A percentile compares a stretch with the other conserved stretches of the same genome.
Conservation (phyloP, 2,888 invertebrate genomes). For the Phlogophora meticulosa region DNA sequence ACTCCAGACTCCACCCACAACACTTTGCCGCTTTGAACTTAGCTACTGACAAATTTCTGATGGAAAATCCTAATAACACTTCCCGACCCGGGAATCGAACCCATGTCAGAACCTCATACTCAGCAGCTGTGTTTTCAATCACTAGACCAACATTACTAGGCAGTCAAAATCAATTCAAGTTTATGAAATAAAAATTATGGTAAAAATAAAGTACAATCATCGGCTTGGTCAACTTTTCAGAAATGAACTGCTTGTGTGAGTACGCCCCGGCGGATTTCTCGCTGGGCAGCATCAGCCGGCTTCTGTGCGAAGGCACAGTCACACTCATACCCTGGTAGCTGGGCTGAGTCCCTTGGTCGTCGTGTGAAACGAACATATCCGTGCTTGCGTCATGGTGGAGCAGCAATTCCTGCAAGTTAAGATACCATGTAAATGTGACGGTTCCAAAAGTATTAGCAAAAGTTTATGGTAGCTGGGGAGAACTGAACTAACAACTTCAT, state of each 20-base stretch:
- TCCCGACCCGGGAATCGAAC: too few relatives aligned
- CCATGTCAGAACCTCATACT: too few relatives aligned
- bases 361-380: conserved; percentile 61
- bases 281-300: conserved; percentile 59
- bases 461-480: neutral
- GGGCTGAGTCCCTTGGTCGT: conserved; percentile 13
- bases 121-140: too few relatives aligned
- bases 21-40: too few relatives aligned
- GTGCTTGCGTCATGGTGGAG: conserved; percentile 75
- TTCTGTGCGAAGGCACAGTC: conserved; percentile 49
- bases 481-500: too few relatives aligned
- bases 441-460: neutral
- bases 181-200: too few relatives aligned
- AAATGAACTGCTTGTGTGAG: conserved; percentile 72
- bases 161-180: too few relatives aligned
- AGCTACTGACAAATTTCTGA: too few relatives aligned
- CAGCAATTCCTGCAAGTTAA: conserved; percentile 73
- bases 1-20: too few relatives aligned
- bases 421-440: too few relatives aligned
- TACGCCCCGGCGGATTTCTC: conserved; percentile 71
- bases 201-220: conserved; percentile 50
- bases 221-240: conserved; percentile 68
- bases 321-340: conserved; percentile 66
- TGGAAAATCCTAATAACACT: too few relatives aligned
- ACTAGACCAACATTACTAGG: too few relatives aligned